Evolutionary conservation across 64 coral and sea anemone genomes (phyloP), one percentile per base, ranked within the genome.

Genomic region (Montipora sp.): DNA sequence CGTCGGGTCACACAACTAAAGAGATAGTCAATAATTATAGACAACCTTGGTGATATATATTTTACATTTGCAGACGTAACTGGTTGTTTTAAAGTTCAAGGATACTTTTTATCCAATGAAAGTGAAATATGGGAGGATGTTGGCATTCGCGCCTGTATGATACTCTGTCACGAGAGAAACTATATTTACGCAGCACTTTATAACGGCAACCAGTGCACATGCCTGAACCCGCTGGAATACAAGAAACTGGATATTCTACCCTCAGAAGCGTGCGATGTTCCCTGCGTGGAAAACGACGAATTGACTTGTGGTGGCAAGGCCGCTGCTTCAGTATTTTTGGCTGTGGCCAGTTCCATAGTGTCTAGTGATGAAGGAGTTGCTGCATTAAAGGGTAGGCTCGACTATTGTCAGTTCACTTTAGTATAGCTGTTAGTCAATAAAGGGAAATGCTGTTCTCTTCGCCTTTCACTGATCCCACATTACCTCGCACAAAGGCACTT

Each of bases 11-110:
- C 36, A 36, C 36, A 36, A 36, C 36, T 36, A 36, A 36, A 36
- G 36, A 36, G 36, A 36, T 36, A 36, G 36, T 36, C 2, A 36
- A 36, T 36, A 36, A 36, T 2, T 36, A 36, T 36, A 36, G 36
- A 36, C 51, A 10, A 0, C 51, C 10, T 55, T 55, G 51, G 51
- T 55, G 51, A 55, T 55, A 7, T 55, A 7, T 7, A 5, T 15
- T 15, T 63, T 63, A 15, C 14, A 53, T 61, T 74, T 77, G 36
- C 48, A 96, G 95, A 93, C 90, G 93, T 93, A 18, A 77, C 72
- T 55, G 95, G 95, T 5, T 96, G 95, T 76, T 96, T 81, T 66
- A 83, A 90, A 53, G 81, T 96, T 4, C 91, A 96, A 16, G 88
- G 27, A 3, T 90, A 90, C 50, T 75, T 96, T 63, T 79, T 79